Evolutionary conservation across 64 coral and sea anemone species (phyloP).

Genomic region (Stichodactyla mertensii): DNA sequence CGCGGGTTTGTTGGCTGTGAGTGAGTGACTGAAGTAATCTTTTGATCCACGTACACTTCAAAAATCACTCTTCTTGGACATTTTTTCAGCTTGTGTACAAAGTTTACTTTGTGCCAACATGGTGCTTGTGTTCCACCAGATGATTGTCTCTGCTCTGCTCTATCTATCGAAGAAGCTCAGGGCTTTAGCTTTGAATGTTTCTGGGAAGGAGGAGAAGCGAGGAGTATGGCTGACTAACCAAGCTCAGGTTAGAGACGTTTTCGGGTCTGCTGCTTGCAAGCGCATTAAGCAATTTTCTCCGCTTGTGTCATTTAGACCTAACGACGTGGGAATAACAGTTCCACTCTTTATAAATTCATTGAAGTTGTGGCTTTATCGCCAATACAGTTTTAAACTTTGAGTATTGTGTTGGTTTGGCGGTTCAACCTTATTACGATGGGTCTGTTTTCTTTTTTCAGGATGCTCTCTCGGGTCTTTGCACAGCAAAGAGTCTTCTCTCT

Average conservation of each 20-base stretch:
- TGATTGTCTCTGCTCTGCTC: conserved; percentile 28
- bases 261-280: background rate
- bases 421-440: background rate
- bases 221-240: conserved; percentile 2
- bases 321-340: background rate
- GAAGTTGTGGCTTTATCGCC: background rate
- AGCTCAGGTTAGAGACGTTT: conserved; percentile 14
- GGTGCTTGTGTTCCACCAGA: conserved; percentile 24
- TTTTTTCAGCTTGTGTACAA: conserved; percentile 8
- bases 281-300: background rate
- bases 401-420: conserved; percentile 10
- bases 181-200: conserved; percentile 19
- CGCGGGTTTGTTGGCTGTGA: background rate
- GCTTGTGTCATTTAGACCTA: background rate
- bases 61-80: conserved; percentile 11
- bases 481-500: background rate
- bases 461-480: conserved; percentile 9
- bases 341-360: background rate
- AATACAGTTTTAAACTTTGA: conserved; percentile 12
- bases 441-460: conserved; percentile 3
- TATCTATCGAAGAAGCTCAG: conserved; percentile 25
- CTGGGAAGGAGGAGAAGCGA: background rate
- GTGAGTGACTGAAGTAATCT: conserved; percentile 14
- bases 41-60: conserved; percentile 17
- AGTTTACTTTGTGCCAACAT: conserved; percentile 20